phyloP scores from a whole-genome alignment of 2,113 vertebrate genomes.

The Dicrurus megarhynchus region DNA sequence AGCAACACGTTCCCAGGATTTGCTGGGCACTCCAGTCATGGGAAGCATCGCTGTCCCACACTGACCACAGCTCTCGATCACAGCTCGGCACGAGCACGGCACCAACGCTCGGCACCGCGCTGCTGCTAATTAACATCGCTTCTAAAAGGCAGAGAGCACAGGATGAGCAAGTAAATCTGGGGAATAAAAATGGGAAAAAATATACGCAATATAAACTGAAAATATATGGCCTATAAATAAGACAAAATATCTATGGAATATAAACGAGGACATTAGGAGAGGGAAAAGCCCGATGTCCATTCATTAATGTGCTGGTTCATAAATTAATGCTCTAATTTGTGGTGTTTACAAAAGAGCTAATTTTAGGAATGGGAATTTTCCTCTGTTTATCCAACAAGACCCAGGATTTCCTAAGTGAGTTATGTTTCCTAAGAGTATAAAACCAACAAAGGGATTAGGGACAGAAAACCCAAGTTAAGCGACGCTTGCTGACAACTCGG shows the following conservation, averaged over 20 bases:
- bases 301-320: neutral
- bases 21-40: neutral
- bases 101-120: neutral
- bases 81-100: neutral
- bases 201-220: fast-evolving
- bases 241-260: neutral
- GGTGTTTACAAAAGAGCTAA: slow-evolving; percentile 37
- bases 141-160: neutral
- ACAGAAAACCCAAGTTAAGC: neutral
- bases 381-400: slow-evolving; percentile 29
- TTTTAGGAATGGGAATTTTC: slow-evolving; percentile 38
- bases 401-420: slow-evolving; percentile 30
- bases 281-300: neutral
- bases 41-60: neutral
- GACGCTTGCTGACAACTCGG: neutral
- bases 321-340: neutral
- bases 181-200: neutral
- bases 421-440: neutral
- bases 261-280: neutral
- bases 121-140: neutral
- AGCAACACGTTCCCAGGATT: neutral
- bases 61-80: neutral
- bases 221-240: fast-evolving
- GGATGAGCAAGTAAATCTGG: fast-evolving
- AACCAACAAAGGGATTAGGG: neutral